Percentiles rank a stretch among this genome's conserved stretches.
Conservation (phyloP, 2,797 vertebrate species). For the Acrossocheilus wenchowensis region DNA sequence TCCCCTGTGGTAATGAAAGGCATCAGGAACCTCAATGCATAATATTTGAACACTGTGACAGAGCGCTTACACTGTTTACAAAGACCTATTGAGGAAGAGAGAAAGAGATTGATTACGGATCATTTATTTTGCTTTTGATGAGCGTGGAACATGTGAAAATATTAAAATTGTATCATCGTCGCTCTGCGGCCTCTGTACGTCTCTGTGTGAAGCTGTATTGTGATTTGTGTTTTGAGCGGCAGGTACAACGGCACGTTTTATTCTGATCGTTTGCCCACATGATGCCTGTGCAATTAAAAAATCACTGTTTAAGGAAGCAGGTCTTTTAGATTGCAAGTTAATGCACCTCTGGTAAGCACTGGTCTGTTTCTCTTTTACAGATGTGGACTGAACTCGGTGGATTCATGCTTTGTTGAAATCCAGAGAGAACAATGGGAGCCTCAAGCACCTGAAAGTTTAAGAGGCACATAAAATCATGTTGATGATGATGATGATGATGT, state of each 20-base stretch:
- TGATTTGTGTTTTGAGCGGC: constrained; percentile 14
- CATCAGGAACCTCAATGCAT: constrained; percentile 78
- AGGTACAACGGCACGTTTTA: constrained; percentile 13
- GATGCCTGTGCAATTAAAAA: constrained; percentile 8
- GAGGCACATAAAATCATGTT: background rate
- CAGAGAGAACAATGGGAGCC: background rate
- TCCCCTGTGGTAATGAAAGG: constrained; percentile 87
- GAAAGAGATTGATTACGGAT: constrained; percentile 53
- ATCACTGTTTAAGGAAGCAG: background rate
- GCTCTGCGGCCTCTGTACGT: constrained; percentile 2
- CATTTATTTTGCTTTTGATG: constrained; percentile 48
- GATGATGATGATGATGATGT: background rate
- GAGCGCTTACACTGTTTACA: constrained; percentile 61
- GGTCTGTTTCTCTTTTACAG: constrained; percentile 32
- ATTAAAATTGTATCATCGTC: constrained; percentile 46
- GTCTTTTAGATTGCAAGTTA: background rate
- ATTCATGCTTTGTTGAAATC: background rate
- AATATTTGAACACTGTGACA: constrained; percentile 80
- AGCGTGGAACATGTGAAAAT: constrained; percentile 47
- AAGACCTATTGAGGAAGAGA: constrained; percentile 45
- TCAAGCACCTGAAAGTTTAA: background rate
- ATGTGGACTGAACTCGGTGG: background rate
- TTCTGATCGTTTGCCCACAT: constrained; percentile 11
- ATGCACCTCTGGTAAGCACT: background rate
- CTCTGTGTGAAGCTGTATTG: constrained; percentile 26